Conservation (phyloP, 2,888 invertebrate genomes). For the Caradrina kadenii region DNA sequence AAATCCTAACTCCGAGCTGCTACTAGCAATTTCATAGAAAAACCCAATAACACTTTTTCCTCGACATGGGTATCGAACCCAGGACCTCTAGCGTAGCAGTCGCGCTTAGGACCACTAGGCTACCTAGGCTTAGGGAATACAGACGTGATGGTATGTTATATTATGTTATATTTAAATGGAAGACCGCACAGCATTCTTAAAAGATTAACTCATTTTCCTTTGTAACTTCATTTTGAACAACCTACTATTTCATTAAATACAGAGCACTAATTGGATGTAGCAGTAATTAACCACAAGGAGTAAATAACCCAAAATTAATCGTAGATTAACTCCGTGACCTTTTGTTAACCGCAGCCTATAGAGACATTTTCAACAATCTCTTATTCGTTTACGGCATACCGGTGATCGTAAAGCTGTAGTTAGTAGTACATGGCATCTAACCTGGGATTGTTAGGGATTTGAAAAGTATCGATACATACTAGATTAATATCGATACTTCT, state of each 20-base stretch:
- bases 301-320: constrained; percentile 42
- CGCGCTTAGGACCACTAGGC: too few relatives aligned
- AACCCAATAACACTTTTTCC: too few relatives aligned
- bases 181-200: neutral
- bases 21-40: too few relatives aligned
- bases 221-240: constrained; percentile 16
- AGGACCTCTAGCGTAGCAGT: too few relatives aligned
- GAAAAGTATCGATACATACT: too few relatives aligned
- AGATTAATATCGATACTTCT: too few relatives aligned
- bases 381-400: constrained; percentile 11
- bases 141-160: too few relatives aligned
- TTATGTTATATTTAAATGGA: neutral
- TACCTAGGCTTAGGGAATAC: too few relatives aligned
- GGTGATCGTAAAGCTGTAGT: neutral
- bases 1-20: too few relatives aligned
- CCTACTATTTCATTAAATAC: constrained; percentile 9
- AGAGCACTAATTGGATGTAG: constrained; percentile 30
- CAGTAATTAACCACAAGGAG: constrained; percentile 19
- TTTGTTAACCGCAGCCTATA: constrained; percentile 31
- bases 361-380: constrained; percentile 40
- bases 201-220: neutral
- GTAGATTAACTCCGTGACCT: constrained; percentile 40
- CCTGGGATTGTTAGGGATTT: neutral
- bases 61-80: too few relatives aligned
- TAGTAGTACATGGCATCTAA: neutral